Conservation (phyloP, 2,113 vertebrate species). For the Peucedramus taeniatus region DNA sequence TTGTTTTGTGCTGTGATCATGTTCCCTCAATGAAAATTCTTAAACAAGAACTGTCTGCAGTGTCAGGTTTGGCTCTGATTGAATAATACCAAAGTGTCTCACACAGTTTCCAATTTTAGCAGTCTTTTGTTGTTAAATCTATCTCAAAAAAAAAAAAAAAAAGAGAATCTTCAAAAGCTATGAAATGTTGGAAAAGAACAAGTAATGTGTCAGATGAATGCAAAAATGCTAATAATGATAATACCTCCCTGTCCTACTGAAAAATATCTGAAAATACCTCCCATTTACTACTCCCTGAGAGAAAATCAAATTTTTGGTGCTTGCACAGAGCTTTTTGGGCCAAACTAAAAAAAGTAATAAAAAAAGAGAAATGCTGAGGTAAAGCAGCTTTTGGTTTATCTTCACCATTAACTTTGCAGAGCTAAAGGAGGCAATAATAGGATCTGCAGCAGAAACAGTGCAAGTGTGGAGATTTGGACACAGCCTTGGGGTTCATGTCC, state of each 20-base stretch:
- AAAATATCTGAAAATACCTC: background rate
- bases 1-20: conserved; percentile 26
- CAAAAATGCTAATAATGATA: background rate
- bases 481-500: background rate
- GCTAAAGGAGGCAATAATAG: background rate
- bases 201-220: background rate
- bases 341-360: background rate
- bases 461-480: background rate
- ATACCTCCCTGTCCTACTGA: background rate
- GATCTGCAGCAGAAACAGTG: background rate
- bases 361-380: background rate
- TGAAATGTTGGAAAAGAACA: background rate
- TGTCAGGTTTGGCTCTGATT: background rate
- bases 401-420: background rate
- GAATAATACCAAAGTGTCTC: background rate
- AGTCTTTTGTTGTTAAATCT: conserved; percentile 22
- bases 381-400: background rate
- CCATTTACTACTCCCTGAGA: background rate
- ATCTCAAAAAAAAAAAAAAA: background rate
- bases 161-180: background rate
- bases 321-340: background rate
- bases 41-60: conserved; percentile 25
- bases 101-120: conserved; percentile 34
- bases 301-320: background rate
- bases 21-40: conserved; percentile 7